These are phyloP conservation scores for Venustaconcha ellipsiformis DNA, from an alignment of 1,140 invertebrate species.

Conservation along the genomic window DNA sequence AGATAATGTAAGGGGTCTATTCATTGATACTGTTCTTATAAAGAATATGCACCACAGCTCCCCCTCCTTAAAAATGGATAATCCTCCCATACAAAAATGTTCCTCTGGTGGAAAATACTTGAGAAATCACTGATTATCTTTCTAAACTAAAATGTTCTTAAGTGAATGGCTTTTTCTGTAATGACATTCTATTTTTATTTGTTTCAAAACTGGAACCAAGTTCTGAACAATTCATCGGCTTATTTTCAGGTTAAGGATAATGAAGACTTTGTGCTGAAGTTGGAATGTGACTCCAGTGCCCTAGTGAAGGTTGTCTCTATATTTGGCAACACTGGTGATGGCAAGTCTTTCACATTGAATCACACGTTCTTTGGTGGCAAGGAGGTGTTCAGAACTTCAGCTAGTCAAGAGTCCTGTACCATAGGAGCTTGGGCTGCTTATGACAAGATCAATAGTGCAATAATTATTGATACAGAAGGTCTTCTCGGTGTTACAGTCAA, in stretches of 20 bases:
- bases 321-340: constrained; percentile 89
- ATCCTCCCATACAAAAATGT: too few relatives aligned
- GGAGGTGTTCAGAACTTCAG: constrained; percentile 82
- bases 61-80: too few relatives aligned
- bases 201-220: not conserved
- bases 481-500: constrained; percentile 77
- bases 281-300: constrained; percentile 57
- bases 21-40: too few relatives aligned
- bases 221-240: constrained; percentile 8
- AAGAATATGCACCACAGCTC: too few relatives aligned
- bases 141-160: too few relatives aligned
- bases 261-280: constrained; percentile 65
- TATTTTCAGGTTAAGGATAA: constrained; percentile 57
- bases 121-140: too few relatives aligned
- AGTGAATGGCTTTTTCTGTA: not conserved
- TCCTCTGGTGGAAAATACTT: too few relatives aligned
- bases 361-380: constrained; percentile 82
- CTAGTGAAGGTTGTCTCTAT: constrained; percentile 87
- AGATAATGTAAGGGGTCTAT: too few relatives aligned
- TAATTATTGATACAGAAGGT: constrained; percentile 87
- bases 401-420: constrained; percentile 81
- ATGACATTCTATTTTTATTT: not conserved
- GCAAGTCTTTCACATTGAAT: constrained; percentile 87
- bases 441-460: constrained; percentile 75
- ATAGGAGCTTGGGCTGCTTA: constrained; percentile 85